A percentile compares a stretch with the other conserved stretches of the same genome.
Conservation (phyloP, 1,140 invertebrate genomes). For the Psilanteris sp. region DNA sequence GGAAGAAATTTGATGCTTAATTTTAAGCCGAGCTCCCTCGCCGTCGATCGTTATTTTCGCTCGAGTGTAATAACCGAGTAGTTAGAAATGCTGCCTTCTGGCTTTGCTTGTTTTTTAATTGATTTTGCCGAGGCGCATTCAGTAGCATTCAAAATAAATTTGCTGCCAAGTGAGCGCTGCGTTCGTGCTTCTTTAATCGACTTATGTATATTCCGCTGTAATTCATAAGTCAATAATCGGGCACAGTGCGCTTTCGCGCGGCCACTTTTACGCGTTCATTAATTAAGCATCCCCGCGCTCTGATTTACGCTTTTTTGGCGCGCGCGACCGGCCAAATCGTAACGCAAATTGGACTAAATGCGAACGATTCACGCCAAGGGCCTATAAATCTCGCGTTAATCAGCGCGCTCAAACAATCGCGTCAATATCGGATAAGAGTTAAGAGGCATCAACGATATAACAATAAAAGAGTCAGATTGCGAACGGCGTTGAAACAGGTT, state of each 20-base stretch:
- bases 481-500: conserved; percentile 58
- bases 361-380: conserved; percentile 1
- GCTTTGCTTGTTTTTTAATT: conserved; percentile 55
- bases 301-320: conserved; percentile 5
- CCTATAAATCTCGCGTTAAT: conserved; percentile 40
- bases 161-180: conserved; percentile 22
- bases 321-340: conserved; percentile 3
- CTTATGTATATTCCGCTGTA: conserved; percentile 42
- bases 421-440: conserved; percentile 47
- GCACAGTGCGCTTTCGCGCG: background rate
- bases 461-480: conserved; percentile 55
- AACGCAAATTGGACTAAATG: conserved; percentile 21
- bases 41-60: conserved; percentile 47
- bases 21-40: conserved; percentile 33
- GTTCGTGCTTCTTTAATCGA: conserved; percentile 49
- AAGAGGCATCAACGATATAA: conserved; percentile 61
- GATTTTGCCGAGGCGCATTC: conserved; percentile 33
- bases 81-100: conserved; percentile 36
- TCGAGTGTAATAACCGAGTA: conserved; percentile 55
- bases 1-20: conserved; percentile 38
- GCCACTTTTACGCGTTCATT: conserved; percentile 15
- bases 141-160: conserved; percentile 57
- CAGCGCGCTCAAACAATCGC: conserved; percentile 46
- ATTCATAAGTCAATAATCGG: conserved; percentile 47
- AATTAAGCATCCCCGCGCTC: conserved; percentile 16